Evolutionary conservation across 2,113 vertebrate species (phyloP), one percentile per base, ranked within the genome.

Genomic region (Orcinus orca): DNA sequence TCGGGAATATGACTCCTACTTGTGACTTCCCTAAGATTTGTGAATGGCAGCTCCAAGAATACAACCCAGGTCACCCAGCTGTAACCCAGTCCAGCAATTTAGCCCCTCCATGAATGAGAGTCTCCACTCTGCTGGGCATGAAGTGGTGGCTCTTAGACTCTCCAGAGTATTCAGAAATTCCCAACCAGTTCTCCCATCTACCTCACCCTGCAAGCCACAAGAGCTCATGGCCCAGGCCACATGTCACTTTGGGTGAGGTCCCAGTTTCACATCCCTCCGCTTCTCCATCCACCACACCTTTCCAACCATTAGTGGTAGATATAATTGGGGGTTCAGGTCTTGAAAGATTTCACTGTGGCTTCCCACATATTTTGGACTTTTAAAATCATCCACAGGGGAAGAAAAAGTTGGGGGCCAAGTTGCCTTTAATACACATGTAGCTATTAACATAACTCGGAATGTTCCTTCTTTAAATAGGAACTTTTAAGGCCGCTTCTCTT

Each of bases 391-490:
- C 96, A 95, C 81, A 80, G 89, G 68, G 89, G 90, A 97, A 97
- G 97, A 95, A 96, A 85, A 77, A 47, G 60, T 82, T 89, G 87
- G 96, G 93, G 90, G 88, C 93, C 93, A 95, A 88, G 96, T 96
- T 96, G 80, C 95, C 97, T 97, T 97, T 98, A 97, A 97, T 97
- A 98, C 55, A 90, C 93, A 96, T 97, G 97, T 41, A 60, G 92
- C 87, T 98, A 97, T 96, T 96, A 97, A 93, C 93, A 91, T 94
- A 95, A 96, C 96, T 97, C 93, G 96, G 93, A 97, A 98, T 97
- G 97, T 97, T 97, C 95, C 67, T 88, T 97, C 97, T 96, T 97
- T 97, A 98, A 98, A 98, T 97, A 98, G 97, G 97, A 97, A 95
- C 83, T 90, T 70, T 55, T 76, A 87, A 84, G 80, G 83, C 80